Percentiles rank a stretch among this genome's conserved stretches.
Conservation (phyloP, 1,140 invertebrate genomes). For the Agrypnia vestita region DNA sequence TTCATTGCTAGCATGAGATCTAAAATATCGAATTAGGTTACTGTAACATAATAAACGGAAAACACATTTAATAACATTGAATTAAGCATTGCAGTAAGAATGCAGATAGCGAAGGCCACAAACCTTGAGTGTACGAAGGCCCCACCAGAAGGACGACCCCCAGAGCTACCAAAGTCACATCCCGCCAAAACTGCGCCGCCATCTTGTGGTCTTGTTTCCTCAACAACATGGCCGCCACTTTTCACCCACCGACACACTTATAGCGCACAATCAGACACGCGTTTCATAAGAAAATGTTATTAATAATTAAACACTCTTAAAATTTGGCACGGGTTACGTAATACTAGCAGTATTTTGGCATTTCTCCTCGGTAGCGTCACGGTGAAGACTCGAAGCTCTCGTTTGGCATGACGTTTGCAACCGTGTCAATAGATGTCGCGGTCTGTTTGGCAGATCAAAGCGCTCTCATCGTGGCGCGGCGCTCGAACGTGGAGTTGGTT, state of each 20-base stretch:
- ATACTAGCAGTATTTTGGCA: too few relatives aligned
- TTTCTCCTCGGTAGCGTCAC: too few relatives aligned
- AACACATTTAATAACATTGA: neutral
- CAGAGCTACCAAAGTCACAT: conserved; percentile 15
- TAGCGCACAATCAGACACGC: too few relatives aligned
- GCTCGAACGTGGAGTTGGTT: too few relatives aligned
- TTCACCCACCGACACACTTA: neutral
- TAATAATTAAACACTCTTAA: neutral
- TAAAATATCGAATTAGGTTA: too few relatives aligned
- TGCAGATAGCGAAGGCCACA: neutral
- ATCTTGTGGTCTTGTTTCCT: neutral
- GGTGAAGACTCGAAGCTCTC: too few relatives aligned
- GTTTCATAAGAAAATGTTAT: conserved; percentile 23
- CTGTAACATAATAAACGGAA: neutral
- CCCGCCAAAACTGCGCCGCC: conserved; percentile 10
- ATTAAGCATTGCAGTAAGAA: neutral
- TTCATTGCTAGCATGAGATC: too few relatives aligned
- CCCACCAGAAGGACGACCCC: conserved; percentile 6
- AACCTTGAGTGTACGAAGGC: conserved; percentile 17
- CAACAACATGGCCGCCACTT: conserved; percentile 12
- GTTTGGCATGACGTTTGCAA: too few relatives aligned
- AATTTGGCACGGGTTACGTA: neutral
- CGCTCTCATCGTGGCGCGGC: too few relatives aligned
- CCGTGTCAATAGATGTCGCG: too few relatives aligned
- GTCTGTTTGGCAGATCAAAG: too few relatives aligned